phyloP scores from a whole-genome alignment of 2,888 invertebrate species.

The Neria commutata region DNA sequence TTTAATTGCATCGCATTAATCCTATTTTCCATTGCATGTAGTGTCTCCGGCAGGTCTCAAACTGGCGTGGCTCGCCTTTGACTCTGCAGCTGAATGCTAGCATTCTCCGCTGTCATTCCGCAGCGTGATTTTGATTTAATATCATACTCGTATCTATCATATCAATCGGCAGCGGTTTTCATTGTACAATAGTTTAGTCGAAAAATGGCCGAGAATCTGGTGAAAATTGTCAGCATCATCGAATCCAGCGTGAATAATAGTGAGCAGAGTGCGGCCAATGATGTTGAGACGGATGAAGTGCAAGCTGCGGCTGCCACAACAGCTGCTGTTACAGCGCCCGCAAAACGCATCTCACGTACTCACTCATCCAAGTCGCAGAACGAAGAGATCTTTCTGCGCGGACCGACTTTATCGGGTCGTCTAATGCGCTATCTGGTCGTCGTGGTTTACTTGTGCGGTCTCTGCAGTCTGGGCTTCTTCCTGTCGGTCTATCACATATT shows the following conservation, averaged over 20 bases:
- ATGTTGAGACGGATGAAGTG: constrained; percentile 1
- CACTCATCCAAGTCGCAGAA: constrained; percentile 32
- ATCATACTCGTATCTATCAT: constrained; percentile 30
- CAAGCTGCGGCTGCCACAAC: neutral
- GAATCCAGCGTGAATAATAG: constrained; percentile 40
- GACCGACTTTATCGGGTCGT: constrained; percentile 51
- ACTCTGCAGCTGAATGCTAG: neutral
- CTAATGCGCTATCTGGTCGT: constrained; percentile 54
- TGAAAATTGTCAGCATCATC: constrained; percentile 46
- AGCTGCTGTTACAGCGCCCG: neutral
- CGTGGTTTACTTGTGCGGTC: constrained; percentile 54
- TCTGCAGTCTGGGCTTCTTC: constrained; percentile 56
- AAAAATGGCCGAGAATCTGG: constrained; percentile 33
- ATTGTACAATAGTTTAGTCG: too few relatives aligned
- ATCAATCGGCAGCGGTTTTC: neutral
- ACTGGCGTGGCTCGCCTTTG: neutral
- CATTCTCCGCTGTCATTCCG: constrained; percentile 8
- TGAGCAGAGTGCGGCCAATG: constrained; percentile 3
- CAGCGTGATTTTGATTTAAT: constrained; percentile 50
- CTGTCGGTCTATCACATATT: constrained; percentile 59
- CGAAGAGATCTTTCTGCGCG: constrained; percentile 46
- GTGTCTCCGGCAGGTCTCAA: constrained; percentile 35
- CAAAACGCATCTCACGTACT: constrained; percentile 1
- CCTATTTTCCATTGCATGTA: constrained; percentile 47
- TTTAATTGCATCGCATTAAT: constrained; percentile 49